Percentiles rank a stretch among this genome's conserved stretches.
Evolutionary conservation across 2,797 vertebrate genomes (phyloP).

Genomic region (Ambastaia sidthimunki): DNA sequence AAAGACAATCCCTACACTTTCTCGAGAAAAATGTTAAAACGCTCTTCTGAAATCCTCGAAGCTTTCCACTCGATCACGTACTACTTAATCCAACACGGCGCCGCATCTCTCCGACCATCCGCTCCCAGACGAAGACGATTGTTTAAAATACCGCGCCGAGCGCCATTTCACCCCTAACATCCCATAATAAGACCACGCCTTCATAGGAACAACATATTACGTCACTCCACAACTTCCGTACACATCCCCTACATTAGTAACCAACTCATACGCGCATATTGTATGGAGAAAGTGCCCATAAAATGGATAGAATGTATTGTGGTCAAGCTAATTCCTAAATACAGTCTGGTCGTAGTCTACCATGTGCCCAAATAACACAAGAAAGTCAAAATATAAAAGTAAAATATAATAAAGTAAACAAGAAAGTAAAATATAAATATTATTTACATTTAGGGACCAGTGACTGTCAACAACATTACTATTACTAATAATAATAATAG

Average conservation of each 20-base stretch:
- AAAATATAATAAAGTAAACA: too few relatives aligned
- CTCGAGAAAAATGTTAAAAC: conserved; percentile 36
- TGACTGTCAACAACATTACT: too few relatives aligned
- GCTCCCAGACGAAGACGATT: conserved; percentile 83
- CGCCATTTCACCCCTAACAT: conserved; percentile 95
- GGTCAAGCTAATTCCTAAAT: too few relatives aligned
- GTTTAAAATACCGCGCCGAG: conserved; percentile 99
- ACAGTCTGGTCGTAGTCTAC: too few relatives aligned
- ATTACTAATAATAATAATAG: too few relatives aligned
- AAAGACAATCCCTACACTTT: conserved; percentile 43
- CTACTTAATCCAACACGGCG: conserved; percentile 54
- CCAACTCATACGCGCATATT: not conserved
- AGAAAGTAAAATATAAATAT: too few relatives aligned
- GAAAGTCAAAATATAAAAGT: too few relatives aligned
- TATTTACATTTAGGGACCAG: too few relatives aligned
- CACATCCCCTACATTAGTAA: conserved; percentile 5
- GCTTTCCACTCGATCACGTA: conserved; percentile 28
- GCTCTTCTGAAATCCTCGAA: conserved; percentile 23
- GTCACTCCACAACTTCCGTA: conserved; percentile 36
- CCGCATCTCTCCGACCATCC: conserved; percentile 70
- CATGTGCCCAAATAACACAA: too few relatives aligned
- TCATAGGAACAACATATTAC: conserved; percentile 67
- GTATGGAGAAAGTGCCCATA: too few relatives aligned
- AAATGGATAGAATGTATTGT: too few relatives aligned
- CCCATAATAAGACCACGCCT: conserved; percentile 88